Evolutionary conservation across 2,113 vertebrate genomes (phyloP).

Genomic region (Elgaria multicarinata): DNA sequence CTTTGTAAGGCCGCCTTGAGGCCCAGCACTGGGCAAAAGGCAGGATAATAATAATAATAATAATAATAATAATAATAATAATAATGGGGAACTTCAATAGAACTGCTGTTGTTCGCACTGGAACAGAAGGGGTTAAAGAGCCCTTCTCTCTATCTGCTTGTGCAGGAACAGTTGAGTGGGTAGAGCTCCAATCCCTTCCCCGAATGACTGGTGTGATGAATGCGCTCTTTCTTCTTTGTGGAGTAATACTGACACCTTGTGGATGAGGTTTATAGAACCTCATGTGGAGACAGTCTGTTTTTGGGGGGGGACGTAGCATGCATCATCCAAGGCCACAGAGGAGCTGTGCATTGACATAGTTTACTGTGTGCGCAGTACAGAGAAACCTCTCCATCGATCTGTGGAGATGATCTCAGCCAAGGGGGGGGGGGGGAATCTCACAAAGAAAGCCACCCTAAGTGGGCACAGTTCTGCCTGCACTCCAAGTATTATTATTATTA

Average conservation of each 20-base stretch:
- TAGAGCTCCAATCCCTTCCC: too few relatives aligned
- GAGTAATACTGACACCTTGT: conserved; percentile 54
- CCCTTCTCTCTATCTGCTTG: too few relatives aligned
- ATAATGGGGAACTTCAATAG: too few relatives aligned
- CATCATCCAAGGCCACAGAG: background rate
- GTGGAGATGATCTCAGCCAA: background rate
- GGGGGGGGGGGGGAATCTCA: too few relatives aligned
- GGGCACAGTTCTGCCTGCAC: background rate
- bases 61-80: too few relatives aligned
- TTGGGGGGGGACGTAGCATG: background rate
- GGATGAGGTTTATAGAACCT: conserved; percentile 42
- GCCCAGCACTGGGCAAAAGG: too few relatives aligned
- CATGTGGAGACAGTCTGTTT: accelerated
- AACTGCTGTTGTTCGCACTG: background rate
- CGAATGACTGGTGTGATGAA: too few relatives aligned
- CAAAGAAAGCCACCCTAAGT: background rate
- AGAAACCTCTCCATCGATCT: background rate
- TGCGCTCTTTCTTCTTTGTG: background rate
- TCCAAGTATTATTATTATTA: too few relatives aligned
- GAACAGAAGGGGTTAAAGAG: background rate
- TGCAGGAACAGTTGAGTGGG: too few relatives aligned
- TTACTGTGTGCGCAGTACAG: too few relatives aligned
- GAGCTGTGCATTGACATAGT: background rate
- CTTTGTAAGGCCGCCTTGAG: too few relatives aligned
- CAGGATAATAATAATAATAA: too few relatives aligned